phyloP scores from a whole-genome alignment of 2,888 invertebrate genomes.

The Cheilosia pagana region DNA sequence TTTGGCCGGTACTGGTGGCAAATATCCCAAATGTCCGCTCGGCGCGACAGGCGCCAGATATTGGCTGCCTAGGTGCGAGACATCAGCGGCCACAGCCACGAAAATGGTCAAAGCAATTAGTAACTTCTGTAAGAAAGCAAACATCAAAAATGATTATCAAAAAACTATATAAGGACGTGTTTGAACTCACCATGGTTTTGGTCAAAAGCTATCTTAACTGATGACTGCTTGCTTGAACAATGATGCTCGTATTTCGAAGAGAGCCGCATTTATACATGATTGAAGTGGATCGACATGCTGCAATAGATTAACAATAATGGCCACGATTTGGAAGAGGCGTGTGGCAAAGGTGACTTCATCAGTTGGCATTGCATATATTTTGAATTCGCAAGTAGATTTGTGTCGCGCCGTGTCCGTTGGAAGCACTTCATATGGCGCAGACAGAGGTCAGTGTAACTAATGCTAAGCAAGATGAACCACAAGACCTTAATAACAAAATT shows the following conservation, averaged over 20 bases:
- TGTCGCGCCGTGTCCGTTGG: neutral
- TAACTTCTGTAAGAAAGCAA: conserved; percentile 66
- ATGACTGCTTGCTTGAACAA: conserved; percentile 35
- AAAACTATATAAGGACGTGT: neutral
- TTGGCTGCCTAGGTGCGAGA: conserved; percentile 56
- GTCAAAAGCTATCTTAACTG: conserved; percentile 17
- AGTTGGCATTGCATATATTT: neutral
- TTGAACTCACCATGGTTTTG: conserved; percentile 37
- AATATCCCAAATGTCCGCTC: conserved; percentile 43
- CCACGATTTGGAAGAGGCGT: neutral
- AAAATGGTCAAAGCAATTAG: conserved; percentile 58
- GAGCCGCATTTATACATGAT: conserved; percentile 47
- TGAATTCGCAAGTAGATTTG: neutral
- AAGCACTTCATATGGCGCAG: neutral
- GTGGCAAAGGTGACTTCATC: neutral
- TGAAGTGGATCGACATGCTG: conserved; percentile 1
- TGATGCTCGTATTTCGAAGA: conserved; percentile 24
- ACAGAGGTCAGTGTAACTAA: conserved; percentile 1
- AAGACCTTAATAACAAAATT: neutral
- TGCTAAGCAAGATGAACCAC: neutral
- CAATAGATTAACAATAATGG: conserved; percentile 16
- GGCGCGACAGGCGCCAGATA: conserved; percentile 51
- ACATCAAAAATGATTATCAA: neutral
- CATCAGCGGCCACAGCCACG: conserved; percentile 74
- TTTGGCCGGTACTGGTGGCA: conserved; percentile 41